phyloP scores from a whole-genome alignment of 2,888 invertebrate genomes.

The Fabriciana adippe region DNA sequence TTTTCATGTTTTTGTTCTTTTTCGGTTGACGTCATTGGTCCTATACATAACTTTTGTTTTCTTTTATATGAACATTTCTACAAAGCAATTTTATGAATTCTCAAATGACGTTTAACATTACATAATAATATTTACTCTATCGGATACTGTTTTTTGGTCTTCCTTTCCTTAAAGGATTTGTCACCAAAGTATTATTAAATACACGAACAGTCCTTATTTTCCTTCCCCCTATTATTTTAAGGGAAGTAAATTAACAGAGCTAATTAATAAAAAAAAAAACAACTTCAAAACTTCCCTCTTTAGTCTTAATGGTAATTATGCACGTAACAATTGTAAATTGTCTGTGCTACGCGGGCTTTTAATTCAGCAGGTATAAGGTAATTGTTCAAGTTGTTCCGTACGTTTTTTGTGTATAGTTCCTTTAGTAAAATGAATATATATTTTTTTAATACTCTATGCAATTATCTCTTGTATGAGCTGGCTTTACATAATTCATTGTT shows the following conservation, averaged over 20 bases:
- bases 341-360: conserved; percentile 14
- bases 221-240: conserved; percentile 6
- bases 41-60: not conserved
- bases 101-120: not conserved
- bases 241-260: conserved; percentile 7
- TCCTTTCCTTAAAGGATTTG: not conserved
- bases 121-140: not conserved
- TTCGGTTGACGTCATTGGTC: conserved; percentile 11
- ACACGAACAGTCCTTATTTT: not conserved
- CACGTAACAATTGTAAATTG: conserved; percentile 21
- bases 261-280: conserved; percentile 1
- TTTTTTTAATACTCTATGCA: not conserved
- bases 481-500: conserved; percentile 1
- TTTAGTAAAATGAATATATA: not conserved
- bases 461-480: not conserved
- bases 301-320: conserved; percentile 11
- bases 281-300: conserved; percentile 2
- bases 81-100: not conserved
- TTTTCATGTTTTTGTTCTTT: not conserved
- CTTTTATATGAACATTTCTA: not conserved
- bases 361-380: conserved; percentile 2
- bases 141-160: not conserved
- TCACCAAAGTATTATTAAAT: conserved; percentile 2
- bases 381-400: conserved; percentile 2
- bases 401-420: conserved; percentile 4